Percentiles rank a stretch among this genome's conserved stretches.
Conservation (phyloP, 2,888 invertebrate species). For the Elysia crispata region DNA sequence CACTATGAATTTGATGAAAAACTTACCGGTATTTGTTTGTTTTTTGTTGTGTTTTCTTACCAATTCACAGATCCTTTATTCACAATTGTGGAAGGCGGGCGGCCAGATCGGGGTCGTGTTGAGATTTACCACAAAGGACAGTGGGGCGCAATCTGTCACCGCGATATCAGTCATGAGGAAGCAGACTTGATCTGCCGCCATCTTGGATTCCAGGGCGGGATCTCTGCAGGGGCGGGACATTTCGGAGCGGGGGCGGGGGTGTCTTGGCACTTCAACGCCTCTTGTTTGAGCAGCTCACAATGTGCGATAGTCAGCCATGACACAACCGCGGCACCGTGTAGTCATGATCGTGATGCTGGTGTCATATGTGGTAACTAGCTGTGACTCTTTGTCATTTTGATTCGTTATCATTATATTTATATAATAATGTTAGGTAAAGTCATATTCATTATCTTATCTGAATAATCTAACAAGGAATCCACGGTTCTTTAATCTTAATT, state of each 20-base stretch:
- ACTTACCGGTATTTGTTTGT: not conserved
- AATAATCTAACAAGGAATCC: too few species aligned
- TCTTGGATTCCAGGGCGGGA: constrained; percentile 66
- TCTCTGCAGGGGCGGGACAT: constrained; percentile 62
- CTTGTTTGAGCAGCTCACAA: constrained; percentile 59
- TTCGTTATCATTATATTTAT: not conserved
- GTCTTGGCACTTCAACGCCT: constrained; percentile 64
- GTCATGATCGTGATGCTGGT: constrained; percentile 60
- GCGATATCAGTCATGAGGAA: constrained; percentile 61
- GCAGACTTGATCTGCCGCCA: constrained; percentile 69
- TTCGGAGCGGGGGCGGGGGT: constrained; percentile 63
- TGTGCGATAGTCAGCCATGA: constrained; percentile 57
- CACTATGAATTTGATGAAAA: too few species aligned
- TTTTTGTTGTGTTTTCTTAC: constrained; percentile 46
- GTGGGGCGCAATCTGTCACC: constrained; percentile 69
- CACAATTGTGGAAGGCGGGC: constrained; percentile 64
- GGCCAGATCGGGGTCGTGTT: constrained; percentile 65
- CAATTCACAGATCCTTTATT: constrained; percentile 69
- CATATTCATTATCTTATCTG: not conserved
- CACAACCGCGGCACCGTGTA: constrained; percentile 49
- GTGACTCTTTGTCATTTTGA: not conserved
- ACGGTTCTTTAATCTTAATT: too few species aligned
- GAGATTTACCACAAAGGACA: constrained; percentile 67
- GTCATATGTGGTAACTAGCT: constrained; percentile 66
- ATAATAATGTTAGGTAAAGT: not conserved